Evolutionary conservation across 2,888 invertebrate genomes (phyloP).

Genomic region (Maniola hyperantus): DNA sequence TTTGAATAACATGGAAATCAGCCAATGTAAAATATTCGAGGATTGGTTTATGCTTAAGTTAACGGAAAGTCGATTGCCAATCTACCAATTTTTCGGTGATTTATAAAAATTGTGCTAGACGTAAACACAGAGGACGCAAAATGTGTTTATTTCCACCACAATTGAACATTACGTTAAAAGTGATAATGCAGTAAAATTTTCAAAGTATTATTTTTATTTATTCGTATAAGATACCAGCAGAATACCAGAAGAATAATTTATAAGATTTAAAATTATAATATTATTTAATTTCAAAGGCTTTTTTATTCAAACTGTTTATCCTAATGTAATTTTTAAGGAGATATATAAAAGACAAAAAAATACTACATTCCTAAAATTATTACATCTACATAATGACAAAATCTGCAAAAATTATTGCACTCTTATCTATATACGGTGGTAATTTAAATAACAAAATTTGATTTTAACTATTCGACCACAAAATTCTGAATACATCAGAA

Average conservation of each 20-base stretch:
- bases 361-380: neutral
- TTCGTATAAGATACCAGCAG: too few relatives aligned
- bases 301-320: neutral
- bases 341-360: too few relatives aligned
- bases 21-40: neutral
- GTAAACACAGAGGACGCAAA: constrained; percentile 68
- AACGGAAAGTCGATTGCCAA: neutral
- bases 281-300: neutral
- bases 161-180: constrained; percentile 48
- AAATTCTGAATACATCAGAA: neutral
- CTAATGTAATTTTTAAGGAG: too few relatives aligned
- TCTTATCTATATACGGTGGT: constrained; percentile 3
- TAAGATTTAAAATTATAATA: constrained; percentile 9
- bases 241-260: neutral
- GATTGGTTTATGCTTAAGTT: neutral
- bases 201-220: constrained; percentile 13
- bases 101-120: constrained; percentile 45
- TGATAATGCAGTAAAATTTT: constrained; percentile 61
- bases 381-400: neutral
- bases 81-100: neutral
- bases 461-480: neutral
- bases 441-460: neutral
- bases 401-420: neutral
- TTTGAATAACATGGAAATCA: neutral
- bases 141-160: constrained; percentile 52